These are phyloP conservation scores for Trachelus troglodyta DNA, from an alignment of 2,888 invertebrate genomes.

Conservation along the genomic window DNA sequence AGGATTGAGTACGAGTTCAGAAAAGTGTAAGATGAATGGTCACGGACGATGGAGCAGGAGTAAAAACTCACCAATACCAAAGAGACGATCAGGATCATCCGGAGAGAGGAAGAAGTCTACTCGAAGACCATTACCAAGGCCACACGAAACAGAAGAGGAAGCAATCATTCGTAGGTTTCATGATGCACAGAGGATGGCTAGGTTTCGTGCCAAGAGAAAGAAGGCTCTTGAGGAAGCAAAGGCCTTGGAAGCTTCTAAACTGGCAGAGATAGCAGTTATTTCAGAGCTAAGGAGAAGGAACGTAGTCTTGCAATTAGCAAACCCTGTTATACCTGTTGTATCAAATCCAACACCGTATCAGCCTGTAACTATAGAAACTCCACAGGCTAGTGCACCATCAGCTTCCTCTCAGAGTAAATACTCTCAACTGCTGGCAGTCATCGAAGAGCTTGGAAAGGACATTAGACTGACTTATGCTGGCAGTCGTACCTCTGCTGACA, in stretches of 20 bases:
- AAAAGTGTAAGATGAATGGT: constrained; percentile 26
- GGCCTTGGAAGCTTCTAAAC: constrained; percentile 32
- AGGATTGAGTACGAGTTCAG: background rate
- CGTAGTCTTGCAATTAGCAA: constrained; percentile 35
- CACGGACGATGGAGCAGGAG: constrained; percentile 27
- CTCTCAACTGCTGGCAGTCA: constrained; percentile 88
- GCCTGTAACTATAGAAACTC: constrained; percentile 13
- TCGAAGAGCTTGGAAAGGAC: constrained; percentile 96
- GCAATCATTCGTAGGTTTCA: constrained; percentile 47
- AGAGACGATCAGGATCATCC: constrained; percentile 14
- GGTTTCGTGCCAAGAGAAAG: constrained; percentile 46
- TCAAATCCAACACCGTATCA: constrained; percentile 3
- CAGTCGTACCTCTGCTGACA: constrained; percentile 91
- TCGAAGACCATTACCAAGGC: constrained; percentile 31
- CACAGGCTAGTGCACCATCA: constrained; percentile 19
- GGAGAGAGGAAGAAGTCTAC: constrained; percentile 25
- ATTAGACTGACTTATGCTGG: constrained; percentile 96
- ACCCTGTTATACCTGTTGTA: constrained; percentile 9
- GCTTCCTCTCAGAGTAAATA: constrained; percentile 83
- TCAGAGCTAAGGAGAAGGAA: constrained; percentile 35
- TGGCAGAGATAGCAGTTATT: constrained; percentile 35
- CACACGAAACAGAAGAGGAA: constrained; percentile 50
- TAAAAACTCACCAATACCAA: constrained; percentile 22
- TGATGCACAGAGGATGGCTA: constrained; percentile 54
- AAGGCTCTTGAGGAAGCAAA: constrained; percentile 46